These are phyloP conservation scores for Calliopsis andreniformis DNA, from an alignment of 1,140 invertebrate species.

Conservation along the genomic window DNA sequence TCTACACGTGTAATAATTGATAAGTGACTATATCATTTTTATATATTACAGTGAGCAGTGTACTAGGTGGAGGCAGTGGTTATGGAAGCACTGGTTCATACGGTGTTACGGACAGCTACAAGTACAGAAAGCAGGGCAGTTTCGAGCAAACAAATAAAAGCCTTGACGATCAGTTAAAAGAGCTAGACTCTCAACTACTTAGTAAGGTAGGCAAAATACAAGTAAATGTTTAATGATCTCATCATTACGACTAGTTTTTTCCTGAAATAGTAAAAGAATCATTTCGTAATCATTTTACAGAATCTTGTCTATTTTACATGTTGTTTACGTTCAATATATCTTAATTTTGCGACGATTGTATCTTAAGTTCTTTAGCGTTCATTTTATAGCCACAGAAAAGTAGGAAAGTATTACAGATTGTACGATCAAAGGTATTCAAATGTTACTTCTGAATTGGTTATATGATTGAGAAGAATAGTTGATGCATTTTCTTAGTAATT, in stretches of 20 bases:
- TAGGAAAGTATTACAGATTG: conserved; percentile 73
- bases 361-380: conserved; percentile 56
- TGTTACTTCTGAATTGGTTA: conserved; percentile 54
- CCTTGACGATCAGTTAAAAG: conserved; percentile 91
- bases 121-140: conserved; percentile 84
- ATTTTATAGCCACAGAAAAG: conserved; percentile 70
- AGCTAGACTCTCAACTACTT: conserved; percentile 88
- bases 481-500: neutral
- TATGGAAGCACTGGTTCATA: conserved; percentile 85
- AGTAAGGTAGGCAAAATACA: conserved; percentile 85
- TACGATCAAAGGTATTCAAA: conserved; percentile 75
- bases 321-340: conserved; percentile 19
- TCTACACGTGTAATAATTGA: neutral
- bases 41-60: conserved; percentile 80
- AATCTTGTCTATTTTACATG: conserved; percentile 1
- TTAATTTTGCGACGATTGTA: conserved; percentile 49
- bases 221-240: conserved; percentile 38
- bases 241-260: neutral
- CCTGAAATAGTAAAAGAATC: neutral
- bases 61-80: conserved; percentile 82
- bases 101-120: conserved; percentile 83
- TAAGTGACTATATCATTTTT: neutral
- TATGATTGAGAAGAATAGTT: conserved; percentile 41
- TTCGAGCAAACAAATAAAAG: conserved; percentile 89
- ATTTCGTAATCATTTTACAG: neutral